phyloP scores from a whole-genome alignment of 2,797 vertebrate species.

The Squalus acanthias region DNA sequence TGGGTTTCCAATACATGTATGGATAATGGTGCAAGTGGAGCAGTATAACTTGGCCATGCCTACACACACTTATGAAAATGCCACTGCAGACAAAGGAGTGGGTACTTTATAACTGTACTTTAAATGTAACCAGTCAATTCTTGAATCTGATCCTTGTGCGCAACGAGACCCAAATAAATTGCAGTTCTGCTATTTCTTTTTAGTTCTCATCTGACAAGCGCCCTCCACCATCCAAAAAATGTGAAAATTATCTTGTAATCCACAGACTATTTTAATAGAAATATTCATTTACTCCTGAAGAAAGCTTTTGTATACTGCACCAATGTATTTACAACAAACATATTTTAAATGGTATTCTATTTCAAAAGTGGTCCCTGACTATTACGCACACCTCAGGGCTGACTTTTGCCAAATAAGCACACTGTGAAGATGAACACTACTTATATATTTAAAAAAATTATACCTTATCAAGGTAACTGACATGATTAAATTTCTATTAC shows the following conservation, averaged over 20 bases:
- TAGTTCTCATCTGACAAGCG: background rate
- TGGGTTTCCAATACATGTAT: background rate
- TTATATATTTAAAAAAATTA: background rate
- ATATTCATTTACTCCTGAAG: too few relatives aligned
- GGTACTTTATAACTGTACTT: background rate
- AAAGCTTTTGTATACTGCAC: background rate
- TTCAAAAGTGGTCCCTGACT: background rate
- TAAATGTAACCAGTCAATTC: background rate
- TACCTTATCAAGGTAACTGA: background rate
- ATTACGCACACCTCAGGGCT: background rate
- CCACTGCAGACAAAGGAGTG: background rate
- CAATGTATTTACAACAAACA: background rate
- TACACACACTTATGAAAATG: background rate
- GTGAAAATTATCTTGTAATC: background rate
- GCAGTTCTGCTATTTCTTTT: background rate
- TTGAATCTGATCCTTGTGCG: background rate
- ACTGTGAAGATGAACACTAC: background rate
- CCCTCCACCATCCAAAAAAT: background rate
- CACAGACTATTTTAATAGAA: background rate
- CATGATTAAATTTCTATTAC: background rate
- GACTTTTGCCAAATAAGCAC: background rate
- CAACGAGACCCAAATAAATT: background rate
- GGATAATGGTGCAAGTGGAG: background rate
- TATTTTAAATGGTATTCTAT: background rate
- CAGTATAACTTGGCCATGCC: background rate